Base-by-base conservation (phyloP, 1,140 invertebrate species). In the Drosophila yakuba region DNA sequence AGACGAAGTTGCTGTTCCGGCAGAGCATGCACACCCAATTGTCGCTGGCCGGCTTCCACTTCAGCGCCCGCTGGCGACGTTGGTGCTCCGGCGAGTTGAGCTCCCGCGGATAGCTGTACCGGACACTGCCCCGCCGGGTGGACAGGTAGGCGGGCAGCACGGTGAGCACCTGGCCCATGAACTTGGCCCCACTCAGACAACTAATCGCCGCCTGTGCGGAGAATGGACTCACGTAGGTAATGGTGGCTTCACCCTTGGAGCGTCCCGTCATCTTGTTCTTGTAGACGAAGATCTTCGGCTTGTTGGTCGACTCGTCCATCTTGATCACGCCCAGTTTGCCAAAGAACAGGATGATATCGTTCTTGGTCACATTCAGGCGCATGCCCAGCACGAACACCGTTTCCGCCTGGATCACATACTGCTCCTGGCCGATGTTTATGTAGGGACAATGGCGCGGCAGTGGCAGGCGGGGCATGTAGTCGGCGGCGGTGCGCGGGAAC, bases 261-360 rank as follows among this genome's bases (percentile, higher is more conserved):
- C 69, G 68, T 4, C 77, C 74, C 0, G 84, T 84, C n/a, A 66
- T 32, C 62, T 75, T 89, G 23, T 89, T 84, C n/a, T 89, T 89
- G 45, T 89, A 89, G 12, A 89, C 84, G 36, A 90, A 89, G 14
- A 89, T 89, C 56, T 69, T 84, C 0, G 84, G 85, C 47, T 75
- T 89, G 35, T 58, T 51, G 11, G 58, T 66, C 2, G 36, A 7
- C 5, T 84, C 73, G 28, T 89, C 69, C 17, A 67, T 39, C 38
- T 80, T 57, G 55, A 89, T 78, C 2, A 62, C 45, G 1, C 84
- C 84, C 48, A 80, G 39, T 6, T 68, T 71, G 36, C 80, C 69
- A 23, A 89, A 89, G 59, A 62, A 89, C 12, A 56, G 12, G 8
- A 80, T 64, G 0, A 89, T 89, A 7, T 89, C 80, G 25, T 90